Evolutionary conservation across 1,140 invertebrate genomes (phyloP).

Genomic region (Neodiprion virginianus): DNA sequence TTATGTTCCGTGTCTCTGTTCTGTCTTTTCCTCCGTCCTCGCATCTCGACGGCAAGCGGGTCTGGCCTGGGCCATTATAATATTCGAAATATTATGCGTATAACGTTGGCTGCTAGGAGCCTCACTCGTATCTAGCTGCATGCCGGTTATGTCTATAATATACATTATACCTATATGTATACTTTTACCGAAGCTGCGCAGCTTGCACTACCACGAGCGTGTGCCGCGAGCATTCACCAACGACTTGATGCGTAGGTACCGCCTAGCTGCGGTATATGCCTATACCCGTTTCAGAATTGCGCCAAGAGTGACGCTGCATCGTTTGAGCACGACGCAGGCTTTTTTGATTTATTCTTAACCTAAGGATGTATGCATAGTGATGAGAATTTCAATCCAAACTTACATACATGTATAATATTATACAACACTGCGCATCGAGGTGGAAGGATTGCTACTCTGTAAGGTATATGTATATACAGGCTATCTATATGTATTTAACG

Average conservation of each 20-base stretch:
- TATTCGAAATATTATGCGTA: constrained; percentile 41
- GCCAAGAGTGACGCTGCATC: constrained; percentile 52
- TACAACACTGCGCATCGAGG: no score
- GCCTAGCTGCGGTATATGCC: neutral
- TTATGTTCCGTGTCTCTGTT: constrained; percentile 35
- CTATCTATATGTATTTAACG: no score
- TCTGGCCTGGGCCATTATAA: constrained; percentile 42
- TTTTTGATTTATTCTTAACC: no score
- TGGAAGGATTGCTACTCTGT: constrained; percentile 4
- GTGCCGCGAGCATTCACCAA: neutral
- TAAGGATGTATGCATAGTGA: no score
- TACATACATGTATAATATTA: no score
- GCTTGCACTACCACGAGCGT: neutral
- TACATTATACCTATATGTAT: neutral
- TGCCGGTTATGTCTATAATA: neutral
- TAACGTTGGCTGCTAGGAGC: neutral
- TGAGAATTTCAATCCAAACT: no score
- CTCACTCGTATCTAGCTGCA: constrained; percentile 16
- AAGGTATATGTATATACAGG: constrained; percentile 5
- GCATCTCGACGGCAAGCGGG: neutral
- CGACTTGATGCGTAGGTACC: neutral
- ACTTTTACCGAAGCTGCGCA: neutral
- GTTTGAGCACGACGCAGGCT: constrained; percentile 20
- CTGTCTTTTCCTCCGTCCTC: constrained; percentile 4
- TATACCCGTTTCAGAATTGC: constrained; percentile 58